phyloP scores from a whole-genome alignment of 2,888 invertebrate genomes.

The Ichneumon xanthorius region DNA sequence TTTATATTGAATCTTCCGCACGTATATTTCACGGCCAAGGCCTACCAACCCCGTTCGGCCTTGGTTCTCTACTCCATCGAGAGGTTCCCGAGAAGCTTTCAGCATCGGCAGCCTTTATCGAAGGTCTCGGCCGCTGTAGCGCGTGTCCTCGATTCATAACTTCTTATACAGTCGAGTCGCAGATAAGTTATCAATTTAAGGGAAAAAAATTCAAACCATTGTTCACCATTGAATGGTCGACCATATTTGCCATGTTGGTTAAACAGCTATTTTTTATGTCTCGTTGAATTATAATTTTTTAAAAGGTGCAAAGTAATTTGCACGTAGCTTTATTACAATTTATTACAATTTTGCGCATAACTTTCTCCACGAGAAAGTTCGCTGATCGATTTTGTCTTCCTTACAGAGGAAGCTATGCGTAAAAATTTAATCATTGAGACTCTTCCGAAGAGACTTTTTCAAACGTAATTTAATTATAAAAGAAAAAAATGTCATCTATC shows the following conservation, averaged over 20 bases:
- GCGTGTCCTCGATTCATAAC: constrained; percentile 16
- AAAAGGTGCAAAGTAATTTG: too few relatives aligned
- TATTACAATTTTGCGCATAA: too few relatives aligned
- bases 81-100: constrained; percentile 32
- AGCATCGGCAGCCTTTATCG: constrained; percentile 30
- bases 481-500: neutral
- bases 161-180: neutral
- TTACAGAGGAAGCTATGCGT: too few relatives aligned
- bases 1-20: constrained; percentile 23
- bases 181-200: neutral
- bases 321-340: too few relatives aligned
- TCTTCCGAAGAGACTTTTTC: neutral
- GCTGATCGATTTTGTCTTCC: too few relatives aligned
- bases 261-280: neutral
- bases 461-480: neutral
- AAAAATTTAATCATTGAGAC: neutral
- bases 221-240: neutral
- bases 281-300: too few relatives aligned
- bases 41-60: constrained; percentile 21
- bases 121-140: constrained; percentile 16
- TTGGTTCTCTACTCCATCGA: constrained; percentile 15
- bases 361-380: too few relatives aligned
- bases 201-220: neutral
- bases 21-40: constrained; percentile 48
- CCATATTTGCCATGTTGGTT: neutral